Evolutionary conservation across 2,888 invertebrate species (phyloP), one percentile per base, ranked within the genome.

Genomic region (Thera britannica): DNA sequence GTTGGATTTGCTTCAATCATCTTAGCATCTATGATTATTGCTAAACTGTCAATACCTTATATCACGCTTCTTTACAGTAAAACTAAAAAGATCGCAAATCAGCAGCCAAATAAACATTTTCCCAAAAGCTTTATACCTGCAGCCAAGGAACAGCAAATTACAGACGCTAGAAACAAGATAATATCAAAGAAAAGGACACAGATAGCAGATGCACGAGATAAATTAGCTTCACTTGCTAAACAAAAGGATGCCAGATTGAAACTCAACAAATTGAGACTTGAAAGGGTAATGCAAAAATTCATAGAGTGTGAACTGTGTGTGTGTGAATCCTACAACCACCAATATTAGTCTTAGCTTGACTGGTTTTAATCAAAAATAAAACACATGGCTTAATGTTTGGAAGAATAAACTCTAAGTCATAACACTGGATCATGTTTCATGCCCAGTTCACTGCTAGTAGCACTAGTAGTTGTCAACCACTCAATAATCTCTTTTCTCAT

Each of bases 151-250:
- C 55, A 78, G 34, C 79, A 81, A 55, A 74, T 94, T 44, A 87
- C 90, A 3, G 97, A 97, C 93, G 97, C 97, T 23, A 94, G 97
- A 59, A 95, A 96, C 75, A 97, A 96, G 88, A 96, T 97, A 52
- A 96, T 97, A 74, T 95, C 96, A 58, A 97, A 97, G 80, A 97
- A 97, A 82, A 94, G 97, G 59, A 95, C 94, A 58, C 96, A 96
- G 79, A 95, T 97, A 38, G 94, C 95, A 0, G 97, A 98, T 93
- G 97, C 97, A 0, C 93, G 97, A 69, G 97, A 98, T 76, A 96
- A 97, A 79, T 90, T 98, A 62, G 95, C 96, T 3, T 96, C 97
- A 87, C 95, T 96, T 76, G 96, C 97, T 0, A 96, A 96, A 80
- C 95, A 95, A 64, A 96, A 95, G 71, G 97, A 97, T 92, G 97